A percentile compares a stretch with the other conserved stretches of the same genome.
These are phyloP conservation scores for Eilema caniola DNA, from an alignment of 2,888 invertebrate genomes.

Conservation along the genomic window DNA sequence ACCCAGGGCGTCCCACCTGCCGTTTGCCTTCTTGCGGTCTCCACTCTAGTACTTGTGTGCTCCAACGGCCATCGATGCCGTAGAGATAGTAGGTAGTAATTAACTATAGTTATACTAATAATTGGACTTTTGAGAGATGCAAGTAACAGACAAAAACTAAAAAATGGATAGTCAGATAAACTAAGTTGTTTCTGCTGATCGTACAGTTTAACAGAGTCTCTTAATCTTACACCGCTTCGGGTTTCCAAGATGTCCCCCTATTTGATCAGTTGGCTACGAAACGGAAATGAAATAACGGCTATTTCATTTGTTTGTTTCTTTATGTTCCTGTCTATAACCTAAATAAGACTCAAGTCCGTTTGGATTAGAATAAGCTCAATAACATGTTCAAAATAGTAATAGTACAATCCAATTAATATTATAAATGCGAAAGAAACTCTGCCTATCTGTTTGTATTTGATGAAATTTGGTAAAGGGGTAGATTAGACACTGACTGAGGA, in stretches of 20 bases:
- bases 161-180: background rate
- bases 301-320: conserved; percentile 38
- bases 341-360: background rate
- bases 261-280: conserved; percentile 61
- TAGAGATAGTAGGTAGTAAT: no score
- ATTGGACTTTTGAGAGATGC: no score
- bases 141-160: no score
- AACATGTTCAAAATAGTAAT: background rate
- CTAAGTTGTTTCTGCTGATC: conserved; percentile 43
- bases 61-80: no score
- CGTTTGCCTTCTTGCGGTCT: no score
- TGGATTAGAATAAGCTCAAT: background rate
- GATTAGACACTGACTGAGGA: no score
- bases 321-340: background rate
- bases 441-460: no score
- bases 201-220: conserved; percentile 54
- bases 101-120: no score
- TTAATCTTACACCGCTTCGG: conserved; percentile 65
- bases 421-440: no score
- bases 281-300: conserved; percentile 69
- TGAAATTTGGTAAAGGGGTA: no score
- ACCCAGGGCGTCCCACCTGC: no score
- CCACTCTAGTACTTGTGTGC: no score
- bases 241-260: conserved; percentile 63
- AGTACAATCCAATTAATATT: background rate